Evolutionary conservation across 2,113 vertebrate genomes (phyloP), one percentile per base, ranked within the genome.

Genomic region (Tretioscincus oriximinensis): DNA sequence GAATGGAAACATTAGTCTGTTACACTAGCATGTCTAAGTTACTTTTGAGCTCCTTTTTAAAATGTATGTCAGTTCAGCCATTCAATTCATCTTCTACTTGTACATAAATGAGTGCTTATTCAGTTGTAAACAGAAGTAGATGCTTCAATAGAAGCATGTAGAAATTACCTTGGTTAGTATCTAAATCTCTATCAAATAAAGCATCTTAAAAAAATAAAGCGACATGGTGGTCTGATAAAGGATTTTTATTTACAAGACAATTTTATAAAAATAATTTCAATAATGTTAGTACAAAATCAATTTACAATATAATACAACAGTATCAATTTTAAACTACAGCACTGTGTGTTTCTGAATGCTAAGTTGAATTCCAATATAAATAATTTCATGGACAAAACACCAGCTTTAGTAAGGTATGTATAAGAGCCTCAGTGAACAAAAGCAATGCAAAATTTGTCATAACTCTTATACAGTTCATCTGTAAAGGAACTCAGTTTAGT

Each of bases 221-320:
- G 10, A 82, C 75, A 58, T 29, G 68, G 78, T 28, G 73, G 9
- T 90, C 81, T 90, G 91, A 93, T 92, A 89, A 94, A 95, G 86
- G 58, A 90, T 89, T 94, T 81, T 95, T 94, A 94, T 95, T 95
- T 95, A 95, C 90, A 93, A 84, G 88, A 90, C 86, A 91, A 65
- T 88, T 94, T 94, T 96, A 96, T 90, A 96, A 96, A 66, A 96
- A 96, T 96, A 95, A 96, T 90, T 93, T 95, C 92, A 91, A 95
- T 93, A 95, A 94, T 94, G 92, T 95, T 94, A 94, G 93, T 87
- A 91, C 90, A 81, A 91, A 92, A 85, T 88, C 90, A 86, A 92
- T 96, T 93, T 94, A 95, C 92, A 96, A 86, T 94, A 95, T 96
- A 90, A 93, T 92, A 94, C 86, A 94, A 82, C 90, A 93, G 84